A percentile compares a stretch with the other conserved stretches of the same genome.
These are phyloP conservation scores for Monopterus albus DNA, from an alignment of 2,113 vertebrate genomes.

Conservation along the genomic window DNA sequence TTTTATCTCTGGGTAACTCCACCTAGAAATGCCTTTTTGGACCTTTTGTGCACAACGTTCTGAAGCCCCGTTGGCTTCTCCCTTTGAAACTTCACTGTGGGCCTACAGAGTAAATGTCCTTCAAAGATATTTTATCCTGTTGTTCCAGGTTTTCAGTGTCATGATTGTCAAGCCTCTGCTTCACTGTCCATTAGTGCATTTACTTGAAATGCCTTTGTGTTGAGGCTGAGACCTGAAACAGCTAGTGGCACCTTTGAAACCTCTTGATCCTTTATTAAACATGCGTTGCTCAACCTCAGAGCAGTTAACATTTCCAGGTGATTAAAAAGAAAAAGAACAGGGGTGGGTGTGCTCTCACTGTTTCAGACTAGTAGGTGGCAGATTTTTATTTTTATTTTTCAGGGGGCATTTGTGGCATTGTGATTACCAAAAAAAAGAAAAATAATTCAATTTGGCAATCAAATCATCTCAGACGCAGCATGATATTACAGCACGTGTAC, in stretches of 20 bases:
- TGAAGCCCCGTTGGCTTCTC: not conserved
- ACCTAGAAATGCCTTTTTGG: not conserved
- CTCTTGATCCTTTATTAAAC: not conserved
- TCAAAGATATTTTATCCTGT: constrained; percentile 5
- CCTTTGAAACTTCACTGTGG: not conserved
- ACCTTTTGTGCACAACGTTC: constrained; percentile 10
- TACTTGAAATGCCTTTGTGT: not conserved
- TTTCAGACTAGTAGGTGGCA: not conserved
- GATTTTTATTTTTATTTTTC: too few relatives aligned
- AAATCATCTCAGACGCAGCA: not conserved
- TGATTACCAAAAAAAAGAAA: not conserved
- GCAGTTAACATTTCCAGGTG: not conserved
- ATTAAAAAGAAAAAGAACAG: not conserved
- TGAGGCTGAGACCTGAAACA: not conserved
- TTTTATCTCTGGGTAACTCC: constrained; percentile 4
- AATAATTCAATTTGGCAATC: not conserved
- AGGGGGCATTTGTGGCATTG: too few relatives aligned
- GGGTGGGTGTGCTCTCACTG: not conserved
- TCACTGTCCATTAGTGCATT: constrained; percentile 6
- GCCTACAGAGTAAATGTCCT: not conserved
- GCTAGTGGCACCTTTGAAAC: not conserved
- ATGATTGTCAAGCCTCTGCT: not conserved
- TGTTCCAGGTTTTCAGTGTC: constrained; percentile 1
- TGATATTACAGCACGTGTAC: not conserved
- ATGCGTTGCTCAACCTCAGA: not conserved